Evolutionary conservation across 2,113 vertebrate species (phyloP).

Genomic region (Stomatorhinus ivindoensis): DNA sequence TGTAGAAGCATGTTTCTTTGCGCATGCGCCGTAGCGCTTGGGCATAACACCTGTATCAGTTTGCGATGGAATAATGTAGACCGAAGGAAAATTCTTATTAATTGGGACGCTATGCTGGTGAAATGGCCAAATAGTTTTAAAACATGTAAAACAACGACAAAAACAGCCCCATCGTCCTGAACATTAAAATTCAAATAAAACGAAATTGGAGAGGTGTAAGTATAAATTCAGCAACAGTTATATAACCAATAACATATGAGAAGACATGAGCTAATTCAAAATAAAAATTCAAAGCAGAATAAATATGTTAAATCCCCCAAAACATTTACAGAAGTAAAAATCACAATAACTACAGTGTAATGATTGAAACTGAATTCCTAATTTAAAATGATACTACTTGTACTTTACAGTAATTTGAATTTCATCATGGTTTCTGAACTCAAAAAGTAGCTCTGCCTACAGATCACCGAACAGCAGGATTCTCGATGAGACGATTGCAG

Average conservation of each 20-base stretch:
- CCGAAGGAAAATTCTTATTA: neutral
- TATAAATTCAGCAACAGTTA: neutral
- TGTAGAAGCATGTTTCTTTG: neutral
- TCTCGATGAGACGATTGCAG: neutral
- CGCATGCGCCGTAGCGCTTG: neutral
- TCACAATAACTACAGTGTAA: neutral
- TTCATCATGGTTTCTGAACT: neutral
- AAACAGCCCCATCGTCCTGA: neutral
- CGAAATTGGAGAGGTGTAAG: neutral
- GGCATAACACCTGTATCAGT: neutral
- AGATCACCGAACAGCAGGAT: neutral
- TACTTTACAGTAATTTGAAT: neutral
- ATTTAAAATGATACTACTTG: neutral
- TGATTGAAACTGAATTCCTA: neutral
- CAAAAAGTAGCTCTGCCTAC: neutral
- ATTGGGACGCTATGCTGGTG: neutral
- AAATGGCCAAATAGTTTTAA: neutral
- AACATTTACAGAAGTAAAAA: neutral
- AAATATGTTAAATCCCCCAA: neutral
- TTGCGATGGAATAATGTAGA: neutral
- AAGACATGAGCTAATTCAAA: neutral
- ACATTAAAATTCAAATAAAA: neutral
- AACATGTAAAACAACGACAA: neutral
- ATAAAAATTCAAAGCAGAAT: neutral
- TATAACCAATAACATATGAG: neutral